Evolutionary conservation across 2,888 invertebrate species (phyloP).

Genomic region (Ephialtes manifestator): DNA sequence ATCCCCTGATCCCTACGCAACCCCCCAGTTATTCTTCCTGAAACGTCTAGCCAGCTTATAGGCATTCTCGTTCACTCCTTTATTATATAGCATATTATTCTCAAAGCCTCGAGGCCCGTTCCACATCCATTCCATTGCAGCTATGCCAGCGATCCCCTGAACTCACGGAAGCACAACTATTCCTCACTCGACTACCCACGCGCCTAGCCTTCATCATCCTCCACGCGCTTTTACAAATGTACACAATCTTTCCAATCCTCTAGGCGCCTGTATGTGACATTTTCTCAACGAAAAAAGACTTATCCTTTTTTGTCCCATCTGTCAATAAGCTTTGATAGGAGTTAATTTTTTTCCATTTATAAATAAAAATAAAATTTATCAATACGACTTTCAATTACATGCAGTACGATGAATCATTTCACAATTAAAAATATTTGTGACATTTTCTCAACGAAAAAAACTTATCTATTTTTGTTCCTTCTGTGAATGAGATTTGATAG

Average conservation of each 20-base stretch:
- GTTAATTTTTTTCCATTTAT: neutral
- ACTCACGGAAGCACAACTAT: constrained; percentile 44
- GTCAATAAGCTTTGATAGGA: neutral
- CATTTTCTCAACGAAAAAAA: no score
- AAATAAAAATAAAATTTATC: no score
- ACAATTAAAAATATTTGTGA: neutral
- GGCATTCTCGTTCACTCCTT: constrained; percentile 53
- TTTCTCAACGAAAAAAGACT: neutral
- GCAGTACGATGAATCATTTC: neutral
- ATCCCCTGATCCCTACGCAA: constrained; percentile 2
- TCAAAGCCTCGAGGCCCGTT: constrained; percentile 62
- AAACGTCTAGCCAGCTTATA: constrained; percentile 6
- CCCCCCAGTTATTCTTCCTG: neutral
- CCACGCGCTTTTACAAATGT: constrained; percentile 37
- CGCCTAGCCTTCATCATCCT: constrained; percentile 48
- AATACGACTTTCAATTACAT: no score
- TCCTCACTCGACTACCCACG: constrained; percentile 43
- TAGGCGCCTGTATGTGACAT: constrained; percentile 6
- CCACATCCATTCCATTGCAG: constrained; percentile 58
- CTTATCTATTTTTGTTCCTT: no score
- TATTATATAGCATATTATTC: constrained; percentile 59
- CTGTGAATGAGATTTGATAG: no score
- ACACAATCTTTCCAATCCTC: constrained; percentile 10
- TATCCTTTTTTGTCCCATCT: constrained; percentile 35
- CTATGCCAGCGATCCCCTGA: constrained; percentile 43